Evolutionary conservation across 2,797 vertebrate species (phyloP), one percentile per base, ranked within the genome.

Genomic region (Alauda arvensis): DNA sequence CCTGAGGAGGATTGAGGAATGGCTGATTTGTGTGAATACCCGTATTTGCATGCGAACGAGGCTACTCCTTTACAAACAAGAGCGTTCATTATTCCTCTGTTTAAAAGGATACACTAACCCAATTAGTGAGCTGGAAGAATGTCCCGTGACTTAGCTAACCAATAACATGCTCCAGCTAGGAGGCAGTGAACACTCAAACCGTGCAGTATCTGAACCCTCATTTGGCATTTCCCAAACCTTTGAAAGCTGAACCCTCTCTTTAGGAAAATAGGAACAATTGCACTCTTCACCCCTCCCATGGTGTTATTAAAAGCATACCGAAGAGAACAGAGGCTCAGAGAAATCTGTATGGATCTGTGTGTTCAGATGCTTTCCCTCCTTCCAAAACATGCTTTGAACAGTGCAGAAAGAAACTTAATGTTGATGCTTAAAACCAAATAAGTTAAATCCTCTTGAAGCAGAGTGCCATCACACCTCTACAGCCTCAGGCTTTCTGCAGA

Each of bases 1-100:
- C 67, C 86, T 61, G 63, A 76, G 93, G 90, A 92, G 88, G 92
- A 93, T 83, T 90, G 77, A 83, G 91, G 91, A 92, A 95, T 89
- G 89, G 87, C 81, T 95, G 90, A 83, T 95, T 91, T 93, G 61
- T 93, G 84, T 96, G 93, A 95, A 95, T 95, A 94, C 90, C 33
- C 66, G 7, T 93, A 95, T 95, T 95, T 95, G 94, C 95, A 96
- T 95, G 88, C 77, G 85, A 95, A 94, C 87, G n/a, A 94, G 59
- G 78, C 74, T 90, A 94, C 74, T 90, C 88, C 91, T 93, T 94
- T 75, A 81, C 74, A 95, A 94, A 95, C 88, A 95, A 93, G 83
- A 85, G 63, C 42, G 4, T 66, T 88, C 91, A 94, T 95, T 93
- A 92, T 94, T 92, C 82, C 81, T 85, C 60, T 46, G 19, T 88